Base-by-base conservation (phyloP, 2,113 vertebrate genomes). In the Gobiocypris rarus region DNA sequence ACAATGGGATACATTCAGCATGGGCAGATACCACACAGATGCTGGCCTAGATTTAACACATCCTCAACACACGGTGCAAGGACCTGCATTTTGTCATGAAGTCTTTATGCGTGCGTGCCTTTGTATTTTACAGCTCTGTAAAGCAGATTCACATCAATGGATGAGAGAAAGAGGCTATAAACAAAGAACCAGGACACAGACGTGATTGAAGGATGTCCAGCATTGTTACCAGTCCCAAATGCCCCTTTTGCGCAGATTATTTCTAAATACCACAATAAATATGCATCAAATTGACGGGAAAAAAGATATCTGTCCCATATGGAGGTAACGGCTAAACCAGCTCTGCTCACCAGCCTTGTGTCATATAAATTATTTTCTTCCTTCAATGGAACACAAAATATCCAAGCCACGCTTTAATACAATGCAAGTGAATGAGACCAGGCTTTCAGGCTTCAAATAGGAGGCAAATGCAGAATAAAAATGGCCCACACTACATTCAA, bases 1-100 rank as follows among this genome's bases (percentile, higher is more conserved):
- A 86, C 73, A 77, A 86, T 58, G 26, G 50, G 50, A 54, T 31
- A 28, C 85, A 86, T 59, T 82, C 74, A 83, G 17, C 59, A 78
- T 31, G n/a, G 50, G 34, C 61, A 69, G 84, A 83, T 75, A 31
- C 78, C 71, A 19, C 69, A 69, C 70, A 82, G 79, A 85, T 82
- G 71, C 81, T 81, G 41, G 59, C 73, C 59, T 67, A 81, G 59
- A 80, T 56, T 83, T n/a, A 48, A 83, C 56, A 75, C 45, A 61
- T 28, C 54, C 71, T 85, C 70, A 54, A 41, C n/a, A 48, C 63
- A 43, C 6, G 11, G 58, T 71, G 76, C 28, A 26, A 84, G 38
- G 70, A 73, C 22, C 58, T 76, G 43, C 45, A 52, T 41, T 76
- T 54, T 59, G 73, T 69, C 56, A 59, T 52, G 17, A 54, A 59